Evolutionary conservation across 2,888 invertebrate genomes (phyloP), one percentile per base, ranked within the genome.

Genomic region (Pomacea canaliculata): DNA sequence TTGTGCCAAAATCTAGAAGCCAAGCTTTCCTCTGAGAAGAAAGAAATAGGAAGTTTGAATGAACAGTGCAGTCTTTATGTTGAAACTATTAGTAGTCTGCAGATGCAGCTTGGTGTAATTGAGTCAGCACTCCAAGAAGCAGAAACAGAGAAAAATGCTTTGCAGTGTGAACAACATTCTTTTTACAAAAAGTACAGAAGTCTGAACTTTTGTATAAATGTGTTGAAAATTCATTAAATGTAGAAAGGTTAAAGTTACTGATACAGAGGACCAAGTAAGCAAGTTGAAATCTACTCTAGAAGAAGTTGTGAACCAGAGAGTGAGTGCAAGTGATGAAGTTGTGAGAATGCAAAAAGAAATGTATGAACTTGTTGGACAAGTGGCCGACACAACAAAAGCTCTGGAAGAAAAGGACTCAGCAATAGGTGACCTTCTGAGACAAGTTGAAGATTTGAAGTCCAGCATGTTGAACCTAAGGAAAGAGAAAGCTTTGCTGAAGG

Each of bases 381-480:
- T 48, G 37, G 71, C 67, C 13, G n/a, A 72, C 49, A 16, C 76
- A 48, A 27, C 70, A 49, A 59, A 67, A 2, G 19, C 69, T 27
- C 37, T 49, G 67, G 73, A 76, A 59, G 73, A 62, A 23, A 75
- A 70, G n/a, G 63, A 48, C 27, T 65, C 69, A 46, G 68, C 60
- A 46, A 69, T 74, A 13, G 27, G 51, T 68, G 69, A 72, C 27
- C 71, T 76, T 18, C 65, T 59, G 51, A 70, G 19, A 63, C 76
- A 77, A 59, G 8, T 70, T n/a, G 73, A 76, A 60, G 73, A 76
- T 37, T 18, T 70, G 48, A 75, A 71, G 62, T 27, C 69, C 10
- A 56, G n/a, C 1, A 10, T 78, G 13, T 56, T 63, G 19, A 16
- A 18, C n/a, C 62, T 71, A 8, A 74, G 74, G 13, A n/a, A 70